Base-by-base conservation (phyloP, 1,140 invertebrate species). In the Cherax quadricarinatus region DNA sequence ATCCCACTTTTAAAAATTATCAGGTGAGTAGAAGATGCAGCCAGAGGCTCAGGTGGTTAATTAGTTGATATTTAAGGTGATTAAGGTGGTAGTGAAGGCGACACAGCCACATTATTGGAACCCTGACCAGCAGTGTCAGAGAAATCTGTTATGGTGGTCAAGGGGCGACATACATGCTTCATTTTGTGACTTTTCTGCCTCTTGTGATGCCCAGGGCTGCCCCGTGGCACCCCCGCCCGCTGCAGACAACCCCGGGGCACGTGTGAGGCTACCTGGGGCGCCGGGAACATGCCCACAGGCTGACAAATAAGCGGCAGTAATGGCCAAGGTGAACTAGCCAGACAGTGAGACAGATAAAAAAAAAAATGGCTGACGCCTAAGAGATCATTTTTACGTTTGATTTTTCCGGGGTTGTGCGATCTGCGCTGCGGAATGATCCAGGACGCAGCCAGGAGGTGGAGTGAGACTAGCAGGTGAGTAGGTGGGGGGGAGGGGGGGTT, bases 401-500 rank as follows among this genome's bases (percentile, higher is more conserved):
- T 41, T 41, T 41, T 41, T 41, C 30, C 30, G 30, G 30, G 30
- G 0, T 41, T 41, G 30, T 41, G 30, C 30, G 30, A 41, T 41
- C 30, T 86, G 84, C 49, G 89, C 84, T 91, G 78, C 89, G 89
- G 84, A 86, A 91, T 91, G 89, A 60, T 91, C 84, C 75, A 91
- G 73, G 89, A 91, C 89, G 89, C 89, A 85, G 84, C 89, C 75
- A 73, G 89, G 84, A 91, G 83, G 89, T 80, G 89, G 89, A 91
- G 89, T 91, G 89, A 91, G 89, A 91, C 60, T 70, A 86, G 89
- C 89, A 91, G 89, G 89, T 91, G 62, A 91, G 88, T 57, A 9
- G 14, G 30, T 0, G 30, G 2, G 30, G 30, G 30, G 2, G 14
- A 2, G 30, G 30, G 2, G 30, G 30, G 30, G 2, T 41, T 41